phyloP scores from a whole-genome alignment of 1,140 invertebrate genomes.

The Trachymyrmex septentrionalis region DNA sequence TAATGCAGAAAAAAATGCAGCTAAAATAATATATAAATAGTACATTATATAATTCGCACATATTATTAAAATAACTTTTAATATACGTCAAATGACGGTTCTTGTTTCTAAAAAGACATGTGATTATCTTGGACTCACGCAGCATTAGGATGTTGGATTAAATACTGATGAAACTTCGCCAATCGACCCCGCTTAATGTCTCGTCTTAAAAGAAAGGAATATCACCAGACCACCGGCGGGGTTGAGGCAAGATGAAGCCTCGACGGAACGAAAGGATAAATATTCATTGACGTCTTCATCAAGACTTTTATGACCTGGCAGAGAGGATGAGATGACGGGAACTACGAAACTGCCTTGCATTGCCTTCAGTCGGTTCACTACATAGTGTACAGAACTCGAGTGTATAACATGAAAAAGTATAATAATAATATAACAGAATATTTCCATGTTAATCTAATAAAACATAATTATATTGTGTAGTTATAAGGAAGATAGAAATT shows the following conservation, averaged over 20 bases:
- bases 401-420: conserved; percentile 13
- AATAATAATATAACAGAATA: not conserved
- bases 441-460: not conserved
- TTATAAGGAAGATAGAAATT: not conserved
- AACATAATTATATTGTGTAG: not conserved
- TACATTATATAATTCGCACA: not conserved
- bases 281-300: conserved; percentile 86
- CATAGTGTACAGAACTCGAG: not conserved
- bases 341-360: conserved; percentile 22
- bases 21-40: not conserved
- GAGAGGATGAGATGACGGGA: conserved; percentile 56
- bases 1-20: too few relatives aligned
- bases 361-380: conserved; percentile 15
- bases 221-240: conserved; percentile 57
- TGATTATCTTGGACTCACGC: conserved; percentile 33
- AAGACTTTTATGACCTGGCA: conserved; percentile 81
- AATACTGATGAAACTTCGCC: conserved; percentile 69
- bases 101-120: conserved; percentile 20
- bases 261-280: conserved; percentile 79
- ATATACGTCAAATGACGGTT: not conserved
- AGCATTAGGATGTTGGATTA: conserved; percentile 55
- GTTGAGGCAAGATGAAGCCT: conserved; percentile 73
- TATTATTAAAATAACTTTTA: not conserved
- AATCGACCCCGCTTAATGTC: conserved; percentile 75
- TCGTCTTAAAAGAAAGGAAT: conserved; percentile 76